Evolutionary conservation across 2,888 invertebrate genomes (phyloP), one percentile per base, ranked within the genome.

Genomic region (Lasioglossum calceatum): DNA sequence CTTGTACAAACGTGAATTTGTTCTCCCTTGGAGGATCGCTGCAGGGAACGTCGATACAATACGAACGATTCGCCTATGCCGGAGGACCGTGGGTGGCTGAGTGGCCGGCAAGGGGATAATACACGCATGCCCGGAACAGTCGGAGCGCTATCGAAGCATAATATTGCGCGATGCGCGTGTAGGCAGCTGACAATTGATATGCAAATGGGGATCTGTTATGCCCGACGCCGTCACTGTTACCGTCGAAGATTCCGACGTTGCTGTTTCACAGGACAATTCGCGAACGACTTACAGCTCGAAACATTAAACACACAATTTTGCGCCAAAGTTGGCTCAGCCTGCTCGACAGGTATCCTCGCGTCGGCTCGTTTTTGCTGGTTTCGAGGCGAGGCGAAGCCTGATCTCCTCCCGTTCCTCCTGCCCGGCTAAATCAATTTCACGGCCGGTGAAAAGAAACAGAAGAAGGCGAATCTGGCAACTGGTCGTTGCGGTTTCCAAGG

Each of bases 111-210:
- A 54, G 50, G 50, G 50, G 50, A 54, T 54, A 23, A 23, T 54
- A 54, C 16, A 74, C 77, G 83, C 83, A 85, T 71, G 83, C 27
- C 42, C 72, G 54, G 74, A 82, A 88, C 88, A 82, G 88, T 85
- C 76, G 64, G 79, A n/a, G 71, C 73, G 77, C 70, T 86, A 87
- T 90, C 90, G 85, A 71, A 77, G 79, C 83, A 77, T 79, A 75
- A 87, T 90, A 79, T 88, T 87, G 77, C 81, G 80, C 67, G 71
- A 81, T 76, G 39, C 36, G 36, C 67, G 87, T 80, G 90, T 91
- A 90, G 91, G 90, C 80, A 67, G 91, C 54, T 42, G 77, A 85
- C 84, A 75, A 90, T 90, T 90, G 90, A 91, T 90, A 90, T 90
- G 90, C 91, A 89, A 90, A 90, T 90, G 85, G 81, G 79, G 12